Evolutionary conservation across 2,888 invertebrate genomes (phyloP).

Genomic region (Portevinia maculata): DNA sequence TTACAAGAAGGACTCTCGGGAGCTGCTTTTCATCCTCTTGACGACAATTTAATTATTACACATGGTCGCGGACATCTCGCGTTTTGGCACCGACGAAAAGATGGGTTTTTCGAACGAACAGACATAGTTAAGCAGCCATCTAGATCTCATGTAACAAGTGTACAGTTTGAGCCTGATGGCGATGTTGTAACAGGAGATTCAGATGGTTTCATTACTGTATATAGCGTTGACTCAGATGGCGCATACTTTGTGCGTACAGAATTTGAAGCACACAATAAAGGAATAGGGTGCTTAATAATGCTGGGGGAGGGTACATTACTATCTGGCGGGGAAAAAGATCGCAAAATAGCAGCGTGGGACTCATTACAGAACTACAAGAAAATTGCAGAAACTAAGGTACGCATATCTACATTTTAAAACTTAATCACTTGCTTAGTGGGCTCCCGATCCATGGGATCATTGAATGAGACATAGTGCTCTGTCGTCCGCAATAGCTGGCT

Average conservation of each 20-base stretch:
- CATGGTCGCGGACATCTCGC: constrained; percentile 95
- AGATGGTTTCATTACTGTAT: constrained; percentile 95
- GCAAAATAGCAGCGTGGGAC: constrained; percentile 96
- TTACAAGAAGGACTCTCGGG: constrained; percentile 94
- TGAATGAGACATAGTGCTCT: no score
- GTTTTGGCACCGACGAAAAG: constrained; percentile 96
- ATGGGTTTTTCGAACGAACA: constrained; percentile 94
- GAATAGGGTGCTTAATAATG: constrained; percentile 93
- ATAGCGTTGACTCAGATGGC: constrained; percentile 94
- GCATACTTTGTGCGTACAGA: constrained; percentile 95
- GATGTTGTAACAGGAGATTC: constrained; percentile 96
- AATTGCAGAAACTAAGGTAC: constrained; percentile 93
- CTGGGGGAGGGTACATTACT: constrained; percentile 94
- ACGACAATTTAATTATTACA: constrained; percentile 95
- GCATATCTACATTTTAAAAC: not conserved
- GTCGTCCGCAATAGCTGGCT: no score
- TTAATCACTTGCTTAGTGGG: no score
- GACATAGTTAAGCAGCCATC: constrained; percentile 95
- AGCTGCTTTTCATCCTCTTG: constrained; percentile 94
- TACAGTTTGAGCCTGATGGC: constrained; percentile 95
- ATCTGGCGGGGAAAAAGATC: constrained; percentile 95
- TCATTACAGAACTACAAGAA: constrained; percentile 94
- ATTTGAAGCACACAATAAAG: constrained; percentile 94
- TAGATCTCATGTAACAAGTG: constrained; percentile 91
- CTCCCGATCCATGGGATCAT: no score